phyloP scores from a whole-genome alignment of 2,797 vertebrate species.

The Pempheris klunzingeri region DNA sequence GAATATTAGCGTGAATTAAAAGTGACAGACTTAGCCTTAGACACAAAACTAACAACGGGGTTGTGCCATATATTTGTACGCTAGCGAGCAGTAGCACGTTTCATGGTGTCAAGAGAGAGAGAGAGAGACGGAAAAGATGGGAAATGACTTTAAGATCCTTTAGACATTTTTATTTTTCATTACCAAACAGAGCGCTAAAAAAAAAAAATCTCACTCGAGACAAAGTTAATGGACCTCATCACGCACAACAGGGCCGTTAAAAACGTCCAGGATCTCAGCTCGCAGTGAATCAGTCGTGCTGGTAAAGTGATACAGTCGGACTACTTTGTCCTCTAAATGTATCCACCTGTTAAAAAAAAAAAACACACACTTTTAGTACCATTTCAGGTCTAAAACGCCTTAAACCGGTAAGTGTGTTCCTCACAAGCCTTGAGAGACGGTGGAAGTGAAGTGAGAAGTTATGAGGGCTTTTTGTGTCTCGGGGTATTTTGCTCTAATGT shows the following conservation, averaged over 20 bases:
- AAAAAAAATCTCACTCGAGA: conserved; percentile 35
- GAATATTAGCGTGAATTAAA: not conserved
- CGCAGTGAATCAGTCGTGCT: conserved; percentile 46
- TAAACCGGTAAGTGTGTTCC: conserved; percentile 47
- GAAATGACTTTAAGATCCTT: conserved; percentile 28
- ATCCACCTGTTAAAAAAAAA: conserved; percentile 41
- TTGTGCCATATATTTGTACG: not conserved
- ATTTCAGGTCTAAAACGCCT: conserved; percentile 21
- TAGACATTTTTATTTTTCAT: conserved; percentile 36
- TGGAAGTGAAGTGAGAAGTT: conserved; percentile 57
- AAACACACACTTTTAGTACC: conserved; percentile 8
- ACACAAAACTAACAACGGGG: not conserved
- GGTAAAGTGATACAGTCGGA: conserved; percentile 36
- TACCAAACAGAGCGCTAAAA: conserved; percentile 20
- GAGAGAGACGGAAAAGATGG: conserved; percentile 7
- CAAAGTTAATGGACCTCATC: conserved; percentile 52
- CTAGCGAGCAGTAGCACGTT: not conserved
- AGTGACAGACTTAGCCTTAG: not conserved
- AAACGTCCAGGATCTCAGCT: conserved; percentile 11
- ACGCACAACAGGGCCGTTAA: conserved; percentile 33
- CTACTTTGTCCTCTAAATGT: conserved; percentile 56
- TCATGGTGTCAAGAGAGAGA: not conserved
- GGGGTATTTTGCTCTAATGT: conserved; percentile 65
- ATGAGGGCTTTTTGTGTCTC: conserved; percentile 56
- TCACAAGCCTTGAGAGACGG: conserved; percentile 50